Evolutionary conservation across 2,888 invertebrate species (phyloP).

Genomic region (Lumbricus terrestris): DNA sequence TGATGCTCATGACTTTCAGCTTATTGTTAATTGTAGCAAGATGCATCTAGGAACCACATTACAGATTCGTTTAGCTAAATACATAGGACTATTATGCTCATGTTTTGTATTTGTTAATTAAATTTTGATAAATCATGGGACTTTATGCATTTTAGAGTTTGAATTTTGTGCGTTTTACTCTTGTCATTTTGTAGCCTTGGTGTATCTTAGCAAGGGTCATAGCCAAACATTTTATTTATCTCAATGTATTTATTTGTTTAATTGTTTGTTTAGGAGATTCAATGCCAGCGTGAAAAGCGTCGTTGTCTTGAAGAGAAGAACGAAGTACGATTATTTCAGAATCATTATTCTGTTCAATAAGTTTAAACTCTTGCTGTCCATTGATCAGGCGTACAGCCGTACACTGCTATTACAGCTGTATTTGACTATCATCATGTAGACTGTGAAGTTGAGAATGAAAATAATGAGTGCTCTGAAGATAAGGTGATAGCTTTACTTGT

Average conservation of each 20-base stretch:
- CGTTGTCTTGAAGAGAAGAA: constrained; percentile 13
- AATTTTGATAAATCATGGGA: too few species aligned
- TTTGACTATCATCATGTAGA: background rate
- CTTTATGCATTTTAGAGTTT: too few species aligned
- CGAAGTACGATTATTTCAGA: background rate
- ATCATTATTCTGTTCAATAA: background rate
- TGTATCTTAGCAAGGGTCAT: background rate
- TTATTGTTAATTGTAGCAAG: background rate
- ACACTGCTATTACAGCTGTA: background rate
- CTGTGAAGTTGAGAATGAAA: background rate
- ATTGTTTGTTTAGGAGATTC: background rate
- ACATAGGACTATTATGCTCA: background rate
- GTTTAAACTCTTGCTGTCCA: background rate
- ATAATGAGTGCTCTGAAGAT: background rate
- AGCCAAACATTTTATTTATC: background rate
- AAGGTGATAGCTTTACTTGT: background rate
- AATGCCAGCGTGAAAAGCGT: background rate
- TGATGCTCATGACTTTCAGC: too few species aligned
- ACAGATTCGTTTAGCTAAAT: background rate
- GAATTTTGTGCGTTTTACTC: too few species aligned
- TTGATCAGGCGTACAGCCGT: background rate
- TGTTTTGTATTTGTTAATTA: background rate
- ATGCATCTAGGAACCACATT: background rate
- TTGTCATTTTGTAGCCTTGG: too few species aligned
- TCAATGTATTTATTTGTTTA: background rate